A percentile compares a stretch with the other conserved stretches of the same genome.
phyloP scores from a whole-genome alignment of 2,888 invertebrate genomes.

The Mythimna lalbum region DNA sequence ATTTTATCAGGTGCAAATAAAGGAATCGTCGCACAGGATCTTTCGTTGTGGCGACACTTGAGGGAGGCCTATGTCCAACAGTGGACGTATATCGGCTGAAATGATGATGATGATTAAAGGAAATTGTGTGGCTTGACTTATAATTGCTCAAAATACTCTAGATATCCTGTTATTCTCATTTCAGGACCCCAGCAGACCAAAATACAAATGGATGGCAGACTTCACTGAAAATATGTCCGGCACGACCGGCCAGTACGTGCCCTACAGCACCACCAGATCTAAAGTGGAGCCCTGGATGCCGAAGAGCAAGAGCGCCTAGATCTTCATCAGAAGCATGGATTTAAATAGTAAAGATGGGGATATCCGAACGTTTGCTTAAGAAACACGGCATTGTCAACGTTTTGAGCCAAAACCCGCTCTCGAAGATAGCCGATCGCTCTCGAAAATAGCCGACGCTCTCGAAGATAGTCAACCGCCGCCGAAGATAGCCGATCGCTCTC shows the following conservation, averaged over 20 bases:
- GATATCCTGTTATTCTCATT: slow-evolving; percentile 25
- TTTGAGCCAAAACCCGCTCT: not conserved
- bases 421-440: not conserved
- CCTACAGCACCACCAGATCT: slow-evolving; percentile 96
- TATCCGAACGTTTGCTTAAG: not conserved
- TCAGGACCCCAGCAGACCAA: slow-evolving; percentile 93
- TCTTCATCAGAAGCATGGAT: not conserved
- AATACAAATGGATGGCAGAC: slow-evolving; percentile 96
- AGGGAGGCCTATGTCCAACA: too few species aligned
- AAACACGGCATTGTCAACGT: not conserved
- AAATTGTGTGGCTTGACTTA: too few species aligned
- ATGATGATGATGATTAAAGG: too few species aligned
- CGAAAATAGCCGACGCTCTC: not conserved
- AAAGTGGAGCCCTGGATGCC: slow-evolving; percentile 96
- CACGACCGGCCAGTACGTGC: slow-evolving; percentile 95
- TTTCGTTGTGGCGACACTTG: too few species aligned
- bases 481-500: not conserved
- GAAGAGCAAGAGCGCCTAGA: slow-evolving; percentile 31
- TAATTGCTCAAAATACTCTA: not conserved
- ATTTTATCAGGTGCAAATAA: too few species aligned
- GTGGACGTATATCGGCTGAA: too few species aligned
- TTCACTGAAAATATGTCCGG: slow-evolving; percentile 97
- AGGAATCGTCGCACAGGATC: too few species aligned
- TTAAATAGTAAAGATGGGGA: not conserved
- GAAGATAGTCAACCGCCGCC: too few species aligned